These are phyloP conservation scores for Gadopsis marmoratus DNA, from an alignment of 2,797 vertebrate species.

Conservation along the genomic window DNA sequence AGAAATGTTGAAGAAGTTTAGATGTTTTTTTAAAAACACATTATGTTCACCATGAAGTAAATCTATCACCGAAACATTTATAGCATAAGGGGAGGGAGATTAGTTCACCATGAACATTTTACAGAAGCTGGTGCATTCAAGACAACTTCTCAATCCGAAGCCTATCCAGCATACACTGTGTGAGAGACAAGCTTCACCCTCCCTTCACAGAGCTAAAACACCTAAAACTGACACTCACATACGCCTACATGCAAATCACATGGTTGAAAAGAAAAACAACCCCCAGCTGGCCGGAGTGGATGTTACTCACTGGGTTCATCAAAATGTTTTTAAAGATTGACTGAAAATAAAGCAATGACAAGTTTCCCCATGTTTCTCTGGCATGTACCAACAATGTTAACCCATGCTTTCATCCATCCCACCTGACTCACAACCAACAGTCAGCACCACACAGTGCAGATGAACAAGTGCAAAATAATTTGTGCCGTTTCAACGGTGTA, in stretches of 20 bases:
- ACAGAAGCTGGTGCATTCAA: not conserved
- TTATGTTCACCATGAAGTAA: not conserved
- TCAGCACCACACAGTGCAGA: not conserved
- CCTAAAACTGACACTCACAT: not conserved
- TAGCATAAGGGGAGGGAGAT: no score
- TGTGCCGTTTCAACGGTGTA: not conserved
- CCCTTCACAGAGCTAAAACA: not conserved
- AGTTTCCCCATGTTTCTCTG: conserved; percentile 16
- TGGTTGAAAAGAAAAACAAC: not conserved
- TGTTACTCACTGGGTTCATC: not conserved
- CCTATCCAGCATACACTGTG: not conserved
- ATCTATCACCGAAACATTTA: not conserved
- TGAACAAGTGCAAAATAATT: not conserved
- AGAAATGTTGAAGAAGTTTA: conserved; percentile 9
- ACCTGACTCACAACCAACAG: not conserved
- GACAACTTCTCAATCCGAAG: not conserved
- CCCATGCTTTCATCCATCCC: not conserved
- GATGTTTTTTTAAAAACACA: not conserved
- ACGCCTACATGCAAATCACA: not conserved
- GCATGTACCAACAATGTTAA: not conserved
- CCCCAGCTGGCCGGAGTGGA: not conserved
- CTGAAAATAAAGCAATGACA: conserved; percentile 4
- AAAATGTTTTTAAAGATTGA: not conserved
- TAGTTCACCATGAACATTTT: not conserved
- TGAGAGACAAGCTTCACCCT: no score